These are phyloP conservation scores for Equus quagga DNA, from an alignment of 2,113 vertebrate species.

Conservation along the genomic window DNA sequence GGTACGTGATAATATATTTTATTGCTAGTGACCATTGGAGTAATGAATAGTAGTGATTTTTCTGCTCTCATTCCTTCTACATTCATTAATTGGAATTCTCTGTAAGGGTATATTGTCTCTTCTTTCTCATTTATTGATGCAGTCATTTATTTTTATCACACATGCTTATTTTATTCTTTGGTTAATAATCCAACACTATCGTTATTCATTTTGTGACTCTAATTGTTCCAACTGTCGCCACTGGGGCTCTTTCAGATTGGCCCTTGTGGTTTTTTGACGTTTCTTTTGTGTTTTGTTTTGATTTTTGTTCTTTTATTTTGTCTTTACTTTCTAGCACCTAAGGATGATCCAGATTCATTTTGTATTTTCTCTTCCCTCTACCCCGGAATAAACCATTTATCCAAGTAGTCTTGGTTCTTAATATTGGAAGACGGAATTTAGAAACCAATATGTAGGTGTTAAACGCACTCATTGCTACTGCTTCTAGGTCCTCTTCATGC, in stretches of 20 bases:
- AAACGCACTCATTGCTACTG: neutral
- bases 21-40: neutral
- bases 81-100: neutral
- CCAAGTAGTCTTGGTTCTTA: neutral
- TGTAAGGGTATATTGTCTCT: neutral
- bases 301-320: neutral
- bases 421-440: neutral
- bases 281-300: neutral
- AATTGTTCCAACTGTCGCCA: neutral
- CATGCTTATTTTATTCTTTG: neutral
- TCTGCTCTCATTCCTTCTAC: neutral
- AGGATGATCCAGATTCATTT: neutral
- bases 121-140: neutral
- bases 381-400: neutral
- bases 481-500: neutral
- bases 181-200: neutral
- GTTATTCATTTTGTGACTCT: neutral
- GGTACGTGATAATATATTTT: neutral
- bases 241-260: neutral
- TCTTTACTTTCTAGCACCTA: neutral
- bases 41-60: neutral
- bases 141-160: neutral
- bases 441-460: neutral
- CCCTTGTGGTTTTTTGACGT: neutral
- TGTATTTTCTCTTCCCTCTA: neutral